These are phyloP conservation scores for Merodon equestris DNA, from an alignment of 2,888 invertebrate species.

Conservation along the genomic window DNA sequence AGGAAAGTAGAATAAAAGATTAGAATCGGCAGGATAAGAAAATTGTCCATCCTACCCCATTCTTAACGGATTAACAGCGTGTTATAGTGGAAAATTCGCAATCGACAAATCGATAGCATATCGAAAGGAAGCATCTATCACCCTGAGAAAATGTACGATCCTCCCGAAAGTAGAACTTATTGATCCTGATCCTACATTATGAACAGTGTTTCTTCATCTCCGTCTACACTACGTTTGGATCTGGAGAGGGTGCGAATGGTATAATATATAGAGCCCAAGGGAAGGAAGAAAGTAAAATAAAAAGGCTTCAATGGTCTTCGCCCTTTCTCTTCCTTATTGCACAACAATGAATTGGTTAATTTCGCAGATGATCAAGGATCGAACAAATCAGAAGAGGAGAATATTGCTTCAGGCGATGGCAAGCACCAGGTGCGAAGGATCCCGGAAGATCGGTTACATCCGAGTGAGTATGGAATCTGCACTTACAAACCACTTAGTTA, in stretches of 20 bases:
- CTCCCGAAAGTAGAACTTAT: slow-evolving; percentile 43
- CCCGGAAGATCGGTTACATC: slow-evolving; percentile 62
- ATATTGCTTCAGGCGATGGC: slow-evolving; percentile 53
- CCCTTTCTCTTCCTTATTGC: slow-evolving; percentile 65
- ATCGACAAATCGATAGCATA: slow-evolving; percentile 66
- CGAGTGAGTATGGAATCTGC: slow-evolving; percentile 34
- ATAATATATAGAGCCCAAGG: slow-evolving; percentile 18
- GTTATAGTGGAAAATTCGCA: slow-evolving; percentile 63
- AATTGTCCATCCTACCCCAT: slow-evolving; percentile 40
- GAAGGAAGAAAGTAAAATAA: slow-evolving; percentile 40
- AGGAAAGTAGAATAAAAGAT: slow-evolving; percentile 5
- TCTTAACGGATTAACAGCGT: slow-evolving; percentile 56
- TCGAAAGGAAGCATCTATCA: slow-evolving; percentile 58
- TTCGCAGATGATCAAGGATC: slow-evolving; percentile 63
- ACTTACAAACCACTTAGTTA: slow-evolving; percentile 64
- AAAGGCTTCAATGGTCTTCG: slow-evolving; percentile 60
- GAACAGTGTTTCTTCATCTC: background rate
- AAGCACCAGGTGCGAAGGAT: slow-evolving; percentile 59
- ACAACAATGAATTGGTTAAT: slow-evolving; percentile 67
- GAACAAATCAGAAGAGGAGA: slow-evolving; percentile 13
- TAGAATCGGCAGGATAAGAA: slow-evolving; percentile 1
- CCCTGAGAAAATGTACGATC: slow-evolving; percentile 55
- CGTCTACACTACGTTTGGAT: too few relatives aligned
- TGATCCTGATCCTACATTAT: slow-evolving; percentile 49
- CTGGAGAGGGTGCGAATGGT: too few relatives aligned